These are phyloP conservation scores for Cygnus buccinator DNA, from an alignment of 2,113 vertebrate species.

Conservation along the genomic window DNA sequence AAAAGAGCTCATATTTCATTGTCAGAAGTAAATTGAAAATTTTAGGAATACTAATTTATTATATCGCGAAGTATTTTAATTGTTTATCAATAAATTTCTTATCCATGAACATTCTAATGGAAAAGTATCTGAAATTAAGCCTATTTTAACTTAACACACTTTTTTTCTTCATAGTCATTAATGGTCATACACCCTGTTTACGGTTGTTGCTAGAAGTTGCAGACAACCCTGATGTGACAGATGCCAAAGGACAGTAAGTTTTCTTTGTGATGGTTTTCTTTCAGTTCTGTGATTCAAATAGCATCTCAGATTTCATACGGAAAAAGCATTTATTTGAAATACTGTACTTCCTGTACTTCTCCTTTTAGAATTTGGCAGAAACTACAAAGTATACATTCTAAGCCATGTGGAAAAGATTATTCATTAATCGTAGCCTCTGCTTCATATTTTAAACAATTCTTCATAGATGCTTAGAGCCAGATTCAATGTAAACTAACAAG, in stretches of 20 bases:
- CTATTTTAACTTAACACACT: background rate
- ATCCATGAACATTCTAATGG: background rate
- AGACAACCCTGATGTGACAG: slow-evolving; percentile 85
- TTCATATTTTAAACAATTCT: background rate
- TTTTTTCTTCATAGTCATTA: slow-evolving; percentile 84
- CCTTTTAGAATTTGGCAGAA: slow-evolving; percentile 15
- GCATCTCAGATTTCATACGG: background rate
- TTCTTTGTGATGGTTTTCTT: background rate
- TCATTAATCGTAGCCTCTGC: slow-evolving; percentile 8
- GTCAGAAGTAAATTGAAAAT: background rate
- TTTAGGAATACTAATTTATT: background rate
- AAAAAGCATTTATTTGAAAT: background rate
- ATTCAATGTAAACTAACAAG: background rate
- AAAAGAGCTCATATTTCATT: background rate
- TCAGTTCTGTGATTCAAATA: background rate
- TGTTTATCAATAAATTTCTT: background rate
- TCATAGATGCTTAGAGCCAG: background rate
- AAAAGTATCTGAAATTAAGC: background rate
- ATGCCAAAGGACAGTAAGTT: slow-evolving; percentile 97
- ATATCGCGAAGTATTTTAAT: background rate
- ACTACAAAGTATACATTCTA: background rate
- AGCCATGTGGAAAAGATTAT: background rate
- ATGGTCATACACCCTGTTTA: slow-evolving; percentile 93
- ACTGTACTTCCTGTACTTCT: background rate
- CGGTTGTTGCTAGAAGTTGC: slow-evolving; percentile 91